Conservation (phyloP, 2,888 invertebrate species). For the Temnothorax rugatulus region DNA sequence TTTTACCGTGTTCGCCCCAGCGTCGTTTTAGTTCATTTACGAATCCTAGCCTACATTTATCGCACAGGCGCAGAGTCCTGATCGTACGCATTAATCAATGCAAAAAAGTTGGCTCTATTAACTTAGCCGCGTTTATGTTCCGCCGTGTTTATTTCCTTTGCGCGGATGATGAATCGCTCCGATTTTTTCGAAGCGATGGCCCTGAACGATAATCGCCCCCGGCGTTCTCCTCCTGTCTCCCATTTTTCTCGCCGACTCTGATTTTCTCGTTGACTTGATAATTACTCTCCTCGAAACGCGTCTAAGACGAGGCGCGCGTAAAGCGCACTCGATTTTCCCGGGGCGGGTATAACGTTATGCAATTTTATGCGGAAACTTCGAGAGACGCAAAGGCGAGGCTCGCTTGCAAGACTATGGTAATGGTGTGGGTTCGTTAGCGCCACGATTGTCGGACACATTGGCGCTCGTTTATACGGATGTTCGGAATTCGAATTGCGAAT, state of each 20-base stretch:
- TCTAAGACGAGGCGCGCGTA: slow-evolving; percentile 44
- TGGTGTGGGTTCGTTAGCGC: slow-evolving; percentile 52
- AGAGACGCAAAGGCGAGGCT: slow-evolving; percentile 55
- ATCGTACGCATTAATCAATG: slow-evolving; percentile 18
- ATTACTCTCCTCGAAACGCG: slow-evolving; percentile 46
- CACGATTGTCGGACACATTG: slow-evolving; percentile 54
- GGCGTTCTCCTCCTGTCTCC: slow-evolving; percentile 7
- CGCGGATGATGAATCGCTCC: neutral
- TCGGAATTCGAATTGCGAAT: slow-evolving; percentile 55
- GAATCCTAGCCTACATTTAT: neutral
- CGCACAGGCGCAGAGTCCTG: neutral
- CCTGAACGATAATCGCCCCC: slow-evolving; percentile 31
- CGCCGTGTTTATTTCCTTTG: neutral
- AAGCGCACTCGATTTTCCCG: slow-evolving; percentile 51
- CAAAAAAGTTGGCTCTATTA: neutral
- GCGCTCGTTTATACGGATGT: slow-evolving; percentile 52
- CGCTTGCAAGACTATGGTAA: slow-evolving; percentile 55
- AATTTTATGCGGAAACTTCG: slow-evolving; percentile 58
- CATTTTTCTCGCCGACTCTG: slow-evolving; percentile 33
- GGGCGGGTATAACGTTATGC: slow-evolving; percentile 50
- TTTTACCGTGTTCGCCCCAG: neutral
- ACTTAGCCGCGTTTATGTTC: neutral
- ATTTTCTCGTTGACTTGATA: slow-evolving; percentile 55
- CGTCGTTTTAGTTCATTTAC: slow-evolving; percentile 5
- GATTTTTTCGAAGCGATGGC: neutral